Conservation (phyloP, 2,888 invertebrate genomes). For the Epiblema foenella region DNA sequence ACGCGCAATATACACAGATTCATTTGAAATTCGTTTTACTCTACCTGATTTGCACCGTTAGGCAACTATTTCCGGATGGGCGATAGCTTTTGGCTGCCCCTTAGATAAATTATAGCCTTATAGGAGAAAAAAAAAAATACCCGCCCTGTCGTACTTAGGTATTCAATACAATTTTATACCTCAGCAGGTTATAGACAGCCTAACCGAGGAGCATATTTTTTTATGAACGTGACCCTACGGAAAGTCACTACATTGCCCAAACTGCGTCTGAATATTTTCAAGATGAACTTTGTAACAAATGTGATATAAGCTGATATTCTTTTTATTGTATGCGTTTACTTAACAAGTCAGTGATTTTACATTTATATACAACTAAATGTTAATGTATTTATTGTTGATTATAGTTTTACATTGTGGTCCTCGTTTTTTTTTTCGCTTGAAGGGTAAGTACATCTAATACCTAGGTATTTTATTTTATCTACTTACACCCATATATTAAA, state of each 20-base stretch:
- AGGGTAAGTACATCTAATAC: too few species aligned
- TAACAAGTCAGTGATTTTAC: not conserved
- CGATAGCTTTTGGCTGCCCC: not conserved
- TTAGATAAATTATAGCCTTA: too few species aligned
- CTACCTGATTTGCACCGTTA: too few species aligned
- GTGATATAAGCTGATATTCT: conserved; percentile 19
- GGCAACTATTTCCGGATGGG: not conserved
- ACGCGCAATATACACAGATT: too few species aligned
- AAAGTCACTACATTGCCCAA: not conserved
- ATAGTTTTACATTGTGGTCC: not conserved
- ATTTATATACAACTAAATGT: not conserved
- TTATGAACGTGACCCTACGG: not conserved
- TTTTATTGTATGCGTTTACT: not conserved
- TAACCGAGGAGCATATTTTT: not conserved
- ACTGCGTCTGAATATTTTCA: not conserved
- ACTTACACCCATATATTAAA: too few species aligned
- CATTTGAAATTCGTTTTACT: too few species aligned
- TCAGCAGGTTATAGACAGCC: not conserved
- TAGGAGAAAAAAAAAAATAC: too few species aligned
- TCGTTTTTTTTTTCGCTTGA: not conserved
- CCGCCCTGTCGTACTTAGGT: not conserved
- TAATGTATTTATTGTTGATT: not conserved
- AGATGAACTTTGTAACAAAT: not conserved
- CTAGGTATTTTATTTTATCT: too few species aligned
- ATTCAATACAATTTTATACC: not conserved